Evolutionary conservation across 1,140 invertebrate species (phyloP), one percentile per base, ranked within the genome.

Genomic region (Dinoponera quadriceps): DNA sequence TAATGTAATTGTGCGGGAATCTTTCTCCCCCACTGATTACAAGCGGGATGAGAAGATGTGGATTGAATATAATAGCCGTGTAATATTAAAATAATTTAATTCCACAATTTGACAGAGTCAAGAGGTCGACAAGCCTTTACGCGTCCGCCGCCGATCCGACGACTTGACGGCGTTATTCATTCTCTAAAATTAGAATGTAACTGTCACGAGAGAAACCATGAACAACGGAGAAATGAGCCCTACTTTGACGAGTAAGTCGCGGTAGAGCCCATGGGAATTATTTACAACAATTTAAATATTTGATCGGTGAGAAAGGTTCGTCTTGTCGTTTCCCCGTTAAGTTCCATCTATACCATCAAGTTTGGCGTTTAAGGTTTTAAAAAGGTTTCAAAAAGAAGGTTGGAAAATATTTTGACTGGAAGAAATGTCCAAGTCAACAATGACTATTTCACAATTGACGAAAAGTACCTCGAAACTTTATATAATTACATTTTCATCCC

Each of bases 41-140:
- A 77, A 48, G 20, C 54, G 3, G 66, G 5, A 38, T 33, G 27
- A 62, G 38, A 25, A 38, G 11, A 77, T 5, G 11, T 54, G 27
- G 60, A 33, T 44, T 59, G 13, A 49, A 78, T 16, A 71, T 16
- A 80, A 74, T 20, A 54, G 3, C 80, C 65, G 60, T 55, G 54
- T 90, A 90, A 88, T 91, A 91, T 91, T 90, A 91, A 91, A 91
- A 91, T 91, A 91, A 91, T 91, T 91, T 91, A 91, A 89, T 91
- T 84, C 69, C 86, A 87, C 84, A 91, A 77, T 87, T 90, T 73
- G 81, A 90, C 86, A 88, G 80, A 69, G 65, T 83, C 38, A 69
- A 73, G 62, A 83, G 72, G 59, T 73, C 18, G 72, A 77, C 59
- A 71, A 80, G 82, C 22, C 27, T 77, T 65, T 86, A 65, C 55